phyloP scores from a whole-genome alignment of 2,113 vertebrate species.

The Cynocephalus volans region DNA sequence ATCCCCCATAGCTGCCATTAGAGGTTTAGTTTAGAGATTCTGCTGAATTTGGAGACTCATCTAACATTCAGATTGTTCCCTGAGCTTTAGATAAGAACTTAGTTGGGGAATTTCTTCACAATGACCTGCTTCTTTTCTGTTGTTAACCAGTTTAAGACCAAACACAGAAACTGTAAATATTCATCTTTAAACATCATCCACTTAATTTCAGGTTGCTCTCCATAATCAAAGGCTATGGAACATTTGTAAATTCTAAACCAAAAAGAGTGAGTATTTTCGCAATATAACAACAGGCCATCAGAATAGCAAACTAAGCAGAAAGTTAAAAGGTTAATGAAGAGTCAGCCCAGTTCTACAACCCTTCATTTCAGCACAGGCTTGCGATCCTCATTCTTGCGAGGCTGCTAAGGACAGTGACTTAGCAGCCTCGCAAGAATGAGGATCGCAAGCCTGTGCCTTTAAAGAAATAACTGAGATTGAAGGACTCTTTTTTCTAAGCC shows the following conservation, averaged over 20 bases:
- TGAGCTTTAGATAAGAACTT: not conserved
- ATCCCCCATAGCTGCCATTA: not conserved
- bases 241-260: not conserved
- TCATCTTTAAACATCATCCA: constrained; percentile 13
- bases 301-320: constrained; percentile 19
- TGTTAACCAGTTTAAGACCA: not conserved
- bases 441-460: not conserved
- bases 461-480: constrained; percentile 4
- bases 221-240: not conserved
- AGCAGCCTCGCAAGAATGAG: not conserved
- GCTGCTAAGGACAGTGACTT: not conserved
- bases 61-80: not conserved
- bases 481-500: not conserved
- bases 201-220: not conserved
- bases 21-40: constrained; percentile 23
- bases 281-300: not conserved
- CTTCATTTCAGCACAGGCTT: not conserved
- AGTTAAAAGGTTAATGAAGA: constrained; percentile 65
- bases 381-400: not conserved
- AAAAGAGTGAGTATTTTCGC: not conserved
- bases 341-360: not conserved
- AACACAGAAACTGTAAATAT: constrained; percentile 34
- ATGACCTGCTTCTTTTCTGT: not conserved
- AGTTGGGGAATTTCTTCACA: not conserved
- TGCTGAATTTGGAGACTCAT: constrained; percentile 9